Conservation (phyloP, 2,113 vertebrate genomes). For the Pristiophorus japonicus region DNA sequence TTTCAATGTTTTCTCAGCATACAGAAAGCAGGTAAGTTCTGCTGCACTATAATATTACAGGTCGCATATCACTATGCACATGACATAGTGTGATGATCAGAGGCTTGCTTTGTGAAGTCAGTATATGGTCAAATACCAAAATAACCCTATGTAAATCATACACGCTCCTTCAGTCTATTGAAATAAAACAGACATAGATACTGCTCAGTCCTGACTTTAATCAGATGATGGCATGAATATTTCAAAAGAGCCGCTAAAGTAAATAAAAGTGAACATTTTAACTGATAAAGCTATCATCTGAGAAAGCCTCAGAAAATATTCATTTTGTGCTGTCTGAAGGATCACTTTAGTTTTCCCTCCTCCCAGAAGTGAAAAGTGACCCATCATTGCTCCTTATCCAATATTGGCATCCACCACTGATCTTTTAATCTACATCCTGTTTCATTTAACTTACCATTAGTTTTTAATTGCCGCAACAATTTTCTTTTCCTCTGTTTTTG, state of each 20-base stretch:
- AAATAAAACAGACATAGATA: constrained; percentile 55
- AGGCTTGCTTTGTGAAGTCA: not conserved
- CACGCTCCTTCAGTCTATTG: constrained; percentile 63
- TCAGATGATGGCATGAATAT: constrained; percentile 48
- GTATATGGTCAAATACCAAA: not conserved
- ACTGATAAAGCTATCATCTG: constrained; percentile 53
- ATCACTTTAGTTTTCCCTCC: constrained; percentile 41
- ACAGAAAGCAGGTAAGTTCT: not conserved
- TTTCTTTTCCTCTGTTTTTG: not conserved
- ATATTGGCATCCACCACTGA: not conserved
- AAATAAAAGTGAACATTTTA: constrained; percentile 58
- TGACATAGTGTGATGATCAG: constrained; percentile 6
- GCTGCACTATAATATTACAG: not conserved
- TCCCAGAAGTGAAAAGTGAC: constrained; percentile 46
- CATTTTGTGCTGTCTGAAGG: constrained; percentile 47
- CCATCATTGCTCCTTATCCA: constrained; percentile 42
- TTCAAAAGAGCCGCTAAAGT: constrained; percentile 53
- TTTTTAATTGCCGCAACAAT: not conserved
- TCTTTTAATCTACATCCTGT: constrained; percentile 32
- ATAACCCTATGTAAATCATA: constrained; percentile 50
- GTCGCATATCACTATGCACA: not conserved
- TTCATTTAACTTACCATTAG: constrained; percentile 20
- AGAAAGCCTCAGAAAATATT: constrained; percentile 48
- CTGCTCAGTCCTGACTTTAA: constrained; percentile 48
- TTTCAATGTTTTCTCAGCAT: not conserved